A percentile compares a stretch with the other conserved stretches of the same genome.
These are phyloP conservation scores for Drosophila austrosaltans DNA, from an alignment of 2,888 invertebrate species.

Conservation along the genomic window DNA sequence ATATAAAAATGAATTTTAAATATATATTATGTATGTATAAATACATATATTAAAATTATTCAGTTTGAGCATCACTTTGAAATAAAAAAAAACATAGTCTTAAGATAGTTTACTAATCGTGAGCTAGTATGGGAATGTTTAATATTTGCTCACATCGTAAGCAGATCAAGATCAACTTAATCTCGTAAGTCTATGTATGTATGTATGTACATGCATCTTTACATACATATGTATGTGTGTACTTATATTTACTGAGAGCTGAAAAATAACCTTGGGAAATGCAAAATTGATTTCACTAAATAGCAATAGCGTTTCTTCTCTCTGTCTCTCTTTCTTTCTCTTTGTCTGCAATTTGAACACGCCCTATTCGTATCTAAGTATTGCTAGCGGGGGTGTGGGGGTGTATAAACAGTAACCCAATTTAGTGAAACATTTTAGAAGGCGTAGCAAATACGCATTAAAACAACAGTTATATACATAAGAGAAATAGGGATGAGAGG, in stretches of 20 bases:
- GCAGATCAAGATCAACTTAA: neutral
- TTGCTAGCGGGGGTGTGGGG: neutral
- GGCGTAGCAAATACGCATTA: constrained; percentile 35
- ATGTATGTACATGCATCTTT: neutral
- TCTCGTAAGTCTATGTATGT: neutral
- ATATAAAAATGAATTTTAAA: neutral
- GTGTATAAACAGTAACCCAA: constrained; percentile 3
- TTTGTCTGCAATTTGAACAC: neutral
- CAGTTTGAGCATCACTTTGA: no score
- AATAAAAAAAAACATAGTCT: no score
- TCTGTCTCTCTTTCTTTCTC: neutral
- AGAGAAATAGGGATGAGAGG: neutral
- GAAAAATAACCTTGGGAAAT: neutral
- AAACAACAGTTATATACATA: constrained; percentile 26
- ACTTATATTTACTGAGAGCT: neutral
- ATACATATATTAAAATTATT: neutral
- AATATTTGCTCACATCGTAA: neutral
- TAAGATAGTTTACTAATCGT: neutral
- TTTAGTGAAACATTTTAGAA: neutral
- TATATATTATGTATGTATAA: no score
- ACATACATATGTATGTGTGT: neutral
- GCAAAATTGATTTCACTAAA: neutral
- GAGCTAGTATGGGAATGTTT: neutral
- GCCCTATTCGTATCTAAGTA: neutral
- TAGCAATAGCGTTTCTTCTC: neutral